Conservation (phyloP, 2,113 vertebrate genomes). For the Pteronura brasiliensis region DNA sequence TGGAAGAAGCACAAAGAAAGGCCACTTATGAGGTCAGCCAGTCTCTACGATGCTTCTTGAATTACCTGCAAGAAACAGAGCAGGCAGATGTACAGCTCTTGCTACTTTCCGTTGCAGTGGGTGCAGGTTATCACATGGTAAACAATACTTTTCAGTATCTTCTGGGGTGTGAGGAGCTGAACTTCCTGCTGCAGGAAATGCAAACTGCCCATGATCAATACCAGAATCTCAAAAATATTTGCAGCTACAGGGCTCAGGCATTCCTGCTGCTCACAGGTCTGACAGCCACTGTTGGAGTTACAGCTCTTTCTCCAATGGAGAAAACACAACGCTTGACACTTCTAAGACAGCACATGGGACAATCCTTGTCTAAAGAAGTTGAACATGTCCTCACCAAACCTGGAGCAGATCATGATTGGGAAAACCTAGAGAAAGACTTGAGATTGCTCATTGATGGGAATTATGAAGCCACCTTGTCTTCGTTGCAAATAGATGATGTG, state of each 20-base stretch:
- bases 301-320: constrained; percentile 41
- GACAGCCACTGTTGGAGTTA: not conserved
- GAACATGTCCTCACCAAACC: constrained; percentile 52
- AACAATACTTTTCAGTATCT: constrained; percentile 64
- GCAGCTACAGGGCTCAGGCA: constrained; percentile 69
- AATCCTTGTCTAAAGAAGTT: constrained; percentile 39
- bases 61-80: constrained; percentile 27
- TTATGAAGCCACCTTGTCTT: not conserved
- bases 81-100: constrained; percentile 70
- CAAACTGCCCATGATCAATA: constrained; percentile 47
- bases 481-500: not conserved
- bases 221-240: constrained; percentile 66
- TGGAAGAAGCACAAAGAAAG: constrained; percentile 56
- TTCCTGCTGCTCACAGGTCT: constrained; percentile 74
- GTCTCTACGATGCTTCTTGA: constrained; percentile 59
- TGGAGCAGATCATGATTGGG: not conserved
- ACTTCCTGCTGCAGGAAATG: constrained; percentile 66
- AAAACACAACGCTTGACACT: constrained; percentile 69
- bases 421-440: constrained; percentile 69
- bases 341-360: constrained; percentile 52
- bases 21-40: constrained; percentile 50
- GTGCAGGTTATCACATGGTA: constrained; percentile 64
- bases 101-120: constrained; percentile 70
- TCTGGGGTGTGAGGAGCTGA: constrained; percentile 70
- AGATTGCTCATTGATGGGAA: not conserved